Conservation (phyloP, 2,113 vertebrate species). For the Talpa occidentalis region DNA sequence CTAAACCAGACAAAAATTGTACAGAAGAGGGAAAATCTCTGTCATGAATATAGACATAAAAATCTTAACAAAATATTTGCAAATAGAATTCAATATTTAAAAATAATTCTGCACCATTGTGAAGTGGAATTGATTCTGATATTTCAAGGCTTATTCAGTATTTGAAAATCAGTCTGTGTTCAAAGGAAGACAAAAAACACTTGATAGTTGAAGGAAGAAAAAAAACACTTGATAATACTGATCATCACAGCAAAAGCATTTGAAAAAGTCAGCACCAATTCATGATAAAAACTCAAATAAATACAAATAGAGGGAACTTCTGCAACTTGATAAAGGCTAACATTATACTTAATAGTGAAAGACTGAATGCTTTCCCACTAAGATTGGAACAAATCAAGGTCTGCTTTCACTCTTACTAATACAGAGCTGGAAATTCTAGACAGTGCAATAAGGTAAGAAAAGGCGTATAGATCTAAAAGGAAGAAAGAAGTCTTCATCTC, state of each 20-base stretch:
- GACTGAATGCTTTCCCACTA: background rate
- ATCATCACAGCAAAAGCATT: background rate
- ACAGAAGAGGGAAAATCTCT: no score
- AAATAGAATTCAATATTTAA: no score
- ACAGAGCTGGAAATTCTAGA: background rate
- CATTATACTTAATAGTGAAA: background rate
- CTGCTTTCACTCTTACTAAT: background rate
- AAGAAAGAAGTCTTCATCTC: background rate
- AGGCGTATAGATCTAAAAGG: background rate
- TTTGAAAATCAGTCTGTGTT: background rate
- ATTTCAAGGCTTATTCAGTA: background rate
- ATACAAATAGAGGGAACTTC: background rate
- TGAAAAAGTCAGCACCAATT: background rate
- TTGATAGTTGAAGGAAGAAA: background rate
- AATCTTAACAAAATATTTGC: no score
- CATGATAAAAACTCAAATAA: background rate
- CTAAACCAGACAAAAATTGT: no score
- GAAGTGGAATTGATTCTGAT: background rate
- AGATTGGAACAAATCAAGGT: background rate
- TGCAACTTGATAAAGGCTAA: background rate
- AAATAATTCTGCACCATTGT: background rate
- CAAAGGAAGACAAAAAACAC: background rate
- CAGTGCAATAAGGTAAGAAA: background rate
- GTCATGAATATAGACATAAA: no score
- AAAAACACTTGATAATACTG: background rate